Evolutionary conservation across 2,888 invertebrate genomes (phyloP).

Genomic region (Prenolepis imparis): DNA sequence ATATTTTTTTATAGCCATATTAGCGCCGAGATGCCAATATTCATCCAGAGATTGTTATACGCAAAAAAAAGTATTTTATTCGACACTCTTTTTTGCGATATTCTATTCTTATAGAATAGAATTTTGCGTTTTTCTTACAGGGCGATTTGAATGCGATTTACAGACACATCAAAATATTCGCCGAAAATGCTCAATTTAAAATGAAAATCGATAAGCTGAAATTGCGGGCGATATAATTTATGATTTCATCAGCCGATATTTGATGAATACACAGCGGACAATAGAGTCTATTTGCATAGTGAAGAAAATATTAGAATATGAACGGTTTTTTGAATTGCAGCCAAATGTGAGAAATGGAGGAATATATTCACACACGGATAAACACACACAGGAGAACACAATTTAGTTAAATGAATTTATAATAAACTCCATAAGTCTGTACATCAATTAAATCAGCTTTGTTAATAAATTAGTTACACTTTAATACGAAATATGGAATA

Average conservation of each 20-base stretch:
- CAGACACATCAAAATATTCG: neutral
- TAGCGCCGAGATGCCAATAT: neutral
- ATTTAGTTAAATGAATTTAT: constrained; percentile 53
- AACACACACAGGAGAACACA: neutral
- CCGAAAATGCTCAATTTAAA: neutral
- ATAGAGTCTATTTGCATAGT: neutral
- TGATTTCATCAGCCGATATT: constrained; percentile 32
- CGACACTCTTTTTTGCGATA: neutral
- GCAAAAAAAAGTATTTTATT: neutral
- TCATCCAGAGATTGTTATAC: neutral
- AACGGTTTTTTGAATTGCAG: too few species aligned
- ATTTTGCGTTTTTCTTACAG: neutral
- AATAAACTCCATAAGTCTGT: constrained; percentile 46
- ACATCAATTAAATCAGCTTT: constrained; percentile 54
- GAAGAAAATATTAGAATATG: neutral
- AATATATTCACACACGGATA: neutral
- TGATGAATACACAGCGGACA: constrained; percentile 2
- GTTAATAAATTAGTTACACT: constrained; percentile 43
- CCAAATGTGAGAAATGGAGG: neutral
- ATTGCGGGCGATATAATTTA: constrained; percentile 15
- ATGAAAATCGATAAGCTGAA: constrained; percentile 24
- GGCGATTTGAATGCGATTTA: neutral
- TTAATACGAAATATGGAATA: constrained; percentile 51
- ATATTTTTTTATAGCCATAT: neutral
- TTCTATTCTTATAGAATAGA: neutral